These are phyloP conservation scores for Micromys minutus DNA, from an alignment of 2,113 vertebrate species.

Conservation along the genomic window DNA sequence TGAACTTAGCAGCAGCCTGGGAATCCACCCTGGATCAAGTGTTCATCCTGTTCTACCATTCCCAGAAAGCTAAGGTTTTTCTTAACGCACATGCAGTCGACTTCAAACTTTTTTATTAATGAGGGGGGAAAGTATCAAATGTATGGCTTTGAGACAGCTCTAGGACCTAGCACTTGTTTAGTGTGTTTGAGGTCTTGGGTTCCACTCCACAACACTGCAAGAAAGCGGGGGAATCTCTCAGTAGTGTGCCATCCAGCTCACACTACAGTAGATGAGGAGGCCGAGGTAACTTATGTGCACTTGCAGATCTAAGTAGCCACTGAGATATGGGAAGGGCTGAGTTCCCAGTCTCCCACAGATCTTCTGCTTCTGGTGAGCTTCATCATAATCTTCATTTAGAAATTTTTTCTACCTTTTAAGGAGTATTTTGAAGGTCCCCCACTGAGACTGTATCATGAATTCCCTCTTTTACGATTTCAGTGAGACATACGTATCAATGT, in stretches of 20 bases:
- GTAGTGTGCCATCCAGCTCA: neutral
- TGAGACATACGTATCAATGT: neutral
- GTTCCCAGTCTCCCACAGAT: neutral
- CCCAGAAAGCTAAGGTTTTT: neutral
- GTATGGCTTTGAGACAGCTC: neutral
- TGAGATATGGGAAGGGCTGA: neutral
- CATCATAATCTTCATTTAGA: neutral
- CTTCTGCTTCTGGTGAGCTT: neutral
- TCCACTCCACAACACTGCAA: neutral
- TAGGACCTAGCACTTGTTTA: neutral
- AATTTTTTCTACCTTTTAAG: conserved; percentile 18
- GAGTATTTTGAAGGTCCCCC: neutral
- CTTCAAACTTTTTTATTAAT: neutral
- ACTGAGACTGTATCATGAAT: neutral
- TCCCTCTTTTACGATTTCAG: neutral
- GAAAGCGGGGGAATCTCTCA: too few species aligned
- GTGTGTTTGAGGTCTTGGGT: neutral
- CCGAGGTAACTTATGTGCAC: rapidly evolving
- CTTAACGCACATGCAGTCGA: neutral
- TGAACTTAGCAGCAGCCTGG: too few species aligned
- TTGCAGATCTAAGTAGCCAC: neutral
- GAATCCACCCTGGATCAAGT: neutral
- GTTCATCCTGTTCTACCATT: neutral
- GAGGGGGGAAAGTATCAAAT: neutral
- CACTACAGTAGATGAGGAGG: neutral